Percentiles rank a stretch among this genome's conserved stretches.
Conservation (phyloP, 64 coral and sea anemone species). For the Stylophora pistillata region DNA sequence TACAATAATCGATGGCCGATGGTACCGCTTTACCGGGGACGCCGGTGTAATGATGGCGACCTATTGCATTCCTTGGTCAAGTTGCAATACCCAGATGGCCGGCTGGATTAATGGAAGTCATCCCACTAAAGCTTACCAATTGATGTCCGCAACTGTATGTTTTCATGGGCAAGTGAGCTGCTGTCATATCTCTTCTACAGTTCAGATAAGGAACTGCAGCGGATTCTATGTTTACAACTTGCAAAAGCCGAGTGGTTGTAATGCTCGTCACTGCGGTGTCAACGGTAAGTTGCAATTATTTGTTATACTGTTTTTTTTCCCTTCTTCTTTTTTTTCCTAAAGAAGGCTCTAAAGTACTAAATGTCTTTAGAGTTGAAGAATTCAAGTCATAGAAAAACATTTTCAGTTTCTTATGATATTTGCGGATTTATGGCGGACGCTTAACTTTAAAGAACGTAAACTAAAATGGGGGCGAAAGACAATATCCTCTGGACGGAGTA, state of each 20-base stretch:
- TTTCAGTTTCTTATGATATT: too few species aligned
- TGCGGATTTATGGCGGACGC: too few species aligned
- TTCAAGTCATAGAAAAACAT: too few species aligned
- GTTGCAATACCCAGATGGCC: constrained; percentile 16
- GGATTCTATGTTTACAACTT: constrained; percentile 28
- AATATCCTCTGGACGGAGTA: too few species aligned
- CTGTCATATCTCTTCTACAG: not conserved
- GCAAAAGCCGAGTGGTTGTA: not conserved
- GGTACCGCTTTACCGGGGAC: constrained; percentile 54
- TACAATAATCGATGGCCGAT: not conserved
- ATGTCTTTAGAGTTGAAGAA: too few species aligned
- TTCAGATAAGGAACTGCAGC: constrained; percentile 57
- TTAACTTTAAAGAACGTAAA: too few species aligned
- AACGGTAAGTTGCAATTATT: too few species aligned
- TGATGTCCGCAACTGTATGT: constrained; percentile 14
- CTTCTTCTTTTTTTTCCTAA: too few species aligned
- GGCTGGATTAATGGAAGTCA: constrained; percentile 65
- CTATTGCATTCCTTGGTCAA: not conserved
- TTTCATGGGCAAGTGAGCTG: not conserved
- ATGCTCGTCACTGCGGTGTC: constrained; percentile 44
- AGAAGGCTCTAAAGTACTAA: too few species aligned
- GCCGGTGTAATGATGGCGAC: not conserved
- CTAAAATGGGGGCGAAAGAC: too few species aligned
- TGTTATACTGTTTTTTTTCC: too few species aligned
- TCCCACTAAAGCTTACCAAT: constrained; percentile 7